These are phyloP conservation scores for Homarus americanus DNA, from an alignment of 1,140 invertebrate species.

Conservation along the genomic window DNA sequence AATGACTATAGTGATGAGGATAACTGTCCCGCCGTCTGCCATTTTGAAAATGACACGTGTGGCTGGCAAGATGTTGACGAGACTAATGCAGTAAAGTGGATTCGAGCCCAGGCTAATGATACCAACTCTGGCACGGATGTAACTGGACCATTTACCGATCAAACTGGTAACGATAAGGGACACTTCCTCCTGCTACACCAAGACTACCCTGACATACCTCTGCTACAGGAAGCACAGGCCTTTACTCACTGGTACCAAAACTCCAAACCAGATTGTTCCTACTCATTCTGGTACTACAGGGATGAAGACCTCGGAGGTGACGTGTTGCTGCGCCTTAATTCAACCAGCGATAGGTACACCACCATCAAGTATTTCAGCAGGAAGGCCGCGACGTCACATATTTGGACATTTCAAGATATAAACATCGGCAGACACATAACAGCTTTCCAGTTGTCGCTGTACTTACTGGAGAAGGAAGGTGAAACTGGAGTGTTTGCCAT, in stretches of 20 bases:
- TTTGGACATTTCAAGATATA: slow-evolving; percentile 17
- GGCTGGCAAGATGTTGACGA: slow-evolving; percentile 53
- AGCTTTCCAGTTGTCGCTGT: slow-evolving; percentile 43
- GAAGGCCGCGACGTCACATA: background rate
- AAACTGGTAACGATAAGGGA: background rate
- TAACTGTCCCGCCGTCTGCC: slow-evolving; percentile 42
- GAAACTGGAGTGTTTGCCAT: slow-evolving; percentile 48
- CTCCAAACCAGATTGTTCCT: slow-evolving; percentile 42
- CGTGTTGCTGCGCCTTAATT: slow-evolving; percentile 46
- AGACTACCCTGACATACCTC: background rate
- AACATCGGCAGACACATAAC: slow-evolving; percentile 30
- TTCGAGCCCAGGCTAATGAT: slow-evolving; percentile 48
- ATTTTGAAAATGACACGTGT: slow-evolving; percentile 60
- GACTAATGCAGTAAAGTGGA: slow-evolving; percentile 52
- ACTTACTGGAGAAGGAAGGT: slow-evolving; percentile 7
- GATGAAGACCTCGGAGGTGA: slow-evolving; percentile 23
- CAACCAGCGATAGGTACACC: background rate
- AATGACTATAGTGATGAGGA: slow-evolving; percentile 44
- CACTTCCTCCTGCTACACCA: slow-evolving; percentile 45
- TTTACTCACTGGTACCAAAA: slow-evolving; percentile 56
- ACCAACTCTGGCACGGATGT: slow-evolving; percentile 41
- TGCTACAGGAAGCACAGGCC: background rate
- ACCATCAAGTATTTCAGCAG: slow-evolving; percentile 42
- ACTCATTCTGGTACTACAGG: slow-evolving; percentile 49
- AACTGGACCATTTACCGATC: slow-evolving; percentile 56